A percentile compares a stretch with the other conserved stretches of the same genome.
Evolutionary conservation across 2,113 vertebrate genomes (phyloP).

Genomic region (Oncorhynchus keta): DNA sequence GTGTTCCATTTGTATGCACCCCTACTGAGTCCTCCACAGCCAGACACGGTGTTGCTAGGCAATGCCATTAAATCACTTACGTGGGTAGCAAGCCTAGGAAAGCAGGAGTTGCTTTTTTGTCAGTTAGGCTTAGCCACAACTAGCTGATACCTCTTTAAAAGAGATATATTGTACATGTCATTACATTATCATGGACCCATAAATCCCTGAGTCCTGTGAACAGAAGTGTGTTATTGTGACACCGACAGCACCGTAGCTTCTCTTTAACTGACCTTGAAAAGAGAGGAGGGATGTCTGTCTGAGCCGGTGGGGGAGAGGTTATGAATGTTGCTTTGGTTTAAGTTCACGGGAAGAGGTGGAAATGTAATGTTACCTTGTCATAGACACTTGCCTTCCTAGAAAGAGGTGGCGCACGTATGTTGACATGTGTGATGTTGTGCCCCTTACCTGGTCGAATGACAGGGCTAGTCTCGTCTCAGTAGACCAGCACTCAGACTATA

Average conservation of each 20-base stretch:
- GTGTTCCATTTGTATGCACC: constrained; percentile 59
- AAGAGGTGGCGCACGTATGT: too few species aligned
- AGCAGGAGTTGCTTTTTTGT: not conserved
- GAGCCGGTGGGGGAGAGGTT: not conserved
- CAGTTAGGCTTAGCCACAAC: not conserved
- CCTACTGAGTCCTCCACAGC: constrained; percentile 60
- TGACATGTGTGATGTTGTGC: too few species aligned
- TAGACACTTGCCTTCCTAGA: too few species aligned
- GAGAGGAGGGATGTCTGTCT: too few species aligned
- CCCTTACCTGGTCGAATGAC: too few species aligned
- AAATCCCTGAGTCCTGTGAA: not conserved
- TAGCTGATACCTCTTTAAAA: not conserved
- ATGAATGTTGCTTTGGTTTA: not conserved
- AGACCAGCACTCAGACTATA: too few species aligned
- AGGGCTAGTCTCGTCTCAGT: too few species aligned
- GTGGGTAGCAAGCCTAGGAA: not conserved
- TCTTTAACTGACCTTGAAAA: not conserved
- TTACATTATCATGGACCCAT: not conserved
- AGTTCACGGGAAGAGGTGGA: not conserved
- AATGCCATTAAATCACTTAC: constrained; percentile 60
- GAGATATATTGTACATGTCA: not conserved
- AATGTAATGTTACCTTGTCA: too few species aligned
- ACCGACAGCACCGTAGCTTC: too few species aligned
- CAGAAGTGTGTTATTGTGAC: not conserved
- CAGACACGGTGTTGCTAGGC: constrained; percentile 72